Conservation (phyloP, 2,888 invertebrate species). For the Bombyx huttoni region DNA sequence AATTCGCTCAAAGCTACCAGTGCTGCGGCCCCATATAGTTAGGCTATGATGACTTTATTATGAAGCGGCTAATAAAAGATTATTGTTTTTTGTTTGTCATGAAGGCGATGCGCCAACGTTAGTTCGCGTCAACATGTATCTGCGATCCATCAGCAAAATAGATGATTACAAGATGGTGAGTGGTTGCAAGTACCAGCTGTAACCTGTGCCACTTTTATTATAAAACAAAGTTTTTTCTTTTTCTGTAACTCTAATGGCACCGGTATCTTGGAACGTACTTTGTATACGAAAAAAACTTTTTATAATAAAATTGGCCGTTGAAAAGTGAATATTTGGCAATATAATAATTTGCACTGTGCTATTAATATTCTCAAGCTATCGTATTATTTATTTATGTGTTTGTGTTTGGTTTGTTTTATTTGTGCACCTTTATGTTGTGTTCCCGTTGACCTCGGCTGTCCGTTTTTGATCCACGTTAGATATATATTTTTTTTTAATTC, state of each 20-base stretch:
- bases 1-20: neutral
- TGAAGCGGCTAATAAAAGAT: constrained; percentile 27
- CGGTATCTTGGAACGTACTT: constrained; percentile 1
- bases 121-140: constrained; percentile 95
- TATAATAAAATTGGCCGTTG: constrained; percentile 48
- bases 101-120: constrained; percentile 87
- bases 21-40: neutral
- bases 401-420: constrained; percentile 21
- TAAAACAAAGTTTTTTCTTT: constrained; percentile 35
- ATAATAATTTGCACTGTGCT: constrained; percentile 47
- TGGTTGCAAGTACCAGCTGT: constrained; percentile 48
- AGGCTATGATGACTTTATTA: constrained; percentile 10
- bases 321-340: constrained; percentile 42
- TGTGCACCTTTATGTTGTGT: constrained; percentile 21
- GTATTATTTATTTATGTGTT: constrained; percentile 41
- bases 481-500: neutral
- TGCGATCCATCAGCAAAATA: constrained; percentile 98
- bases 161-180: constrained; percentile 99
- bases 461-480: constrained; percentile 12
- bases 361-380: constrained; percentile 43
- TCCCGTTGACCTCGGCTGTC: constrained; percentile 14
- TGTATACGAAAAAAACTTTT: constrained; percentile 28
- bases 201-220: constrained; percentile 45
- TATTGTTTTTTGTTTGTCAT: constrained; percentile 47
- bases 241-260: neutral